Evolutionary conservation across 1,140 invertebrate genomes (phyloP).

Genomic region (Atopsyche davidsoni): DNA sequence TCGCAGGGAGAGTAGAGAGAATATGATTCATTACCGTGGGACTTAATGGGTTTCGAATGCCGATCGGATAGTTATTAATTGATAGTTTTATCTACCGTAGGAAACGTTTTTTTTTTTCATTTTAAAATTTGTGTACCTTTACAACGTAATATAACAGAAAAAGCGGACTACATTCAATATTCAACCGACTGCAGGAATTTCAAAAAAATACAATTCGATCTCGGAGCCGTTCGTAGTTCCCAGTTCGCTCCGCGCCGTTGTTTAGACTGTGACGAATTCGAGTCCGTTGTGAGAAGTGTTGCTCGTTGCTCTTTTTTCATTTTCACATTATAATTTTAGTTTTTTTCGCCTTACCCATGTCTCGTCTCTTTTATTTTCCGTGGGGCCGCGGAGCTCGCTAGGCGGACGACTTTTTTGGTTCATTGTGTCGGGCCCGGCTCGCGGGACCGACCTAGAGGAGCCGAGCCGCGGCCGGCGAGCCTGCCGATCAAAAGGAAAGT

Average conservation of each 20-base stretch:
- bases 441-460: too few species aligned
- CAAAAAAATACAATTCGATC: slow-evolving; percentile 1
- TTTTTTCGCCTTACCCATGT: slow-evolving; percentile 22
- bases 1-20: too few species aligned
- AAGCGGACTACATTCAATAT: too few species aligned
- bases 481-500: too few species aligned
- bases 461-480: too few species aligned
- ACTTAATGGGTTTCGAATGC: too few species aligned
- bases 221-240: slow-evolving; percentile 17
- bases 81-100: too few species aligned
- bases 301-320: slow-evolving; percentile 18
- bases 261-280: slow-evolving; percentile 29
- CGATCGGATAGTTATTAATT: too few species aligned
- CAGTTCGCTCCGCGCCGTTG: slow-evolving; percentile 24
- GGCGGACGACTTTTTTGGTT: slow-evolving; percentile 8
- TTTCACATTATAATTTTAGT: slow-evolving; percentile 30
- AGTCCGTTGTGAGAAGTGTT: slow-evolving; percentile 29
- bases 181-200: slow-evolving; percentile 1
- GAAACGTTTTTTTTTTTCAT: not conserved
- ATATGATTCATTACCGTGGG: too few species aligned
- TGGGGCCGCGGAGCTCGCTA: slow-evolving; percentile 7
- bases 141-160: not conserved
- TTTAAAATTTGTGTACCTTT: too few species aligned
- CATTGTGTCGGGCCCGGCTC: slow-evolving; percentile 7
- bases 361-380: slow-evolving; percentile 18